Percentiles rank a stretch among this genome's conserved stretches.
These are phyloP conservation scores for Heteropelma amictum DNA, from an alignment of 2,888 invertebrate species.

Conservation along the genomic window DNA sequence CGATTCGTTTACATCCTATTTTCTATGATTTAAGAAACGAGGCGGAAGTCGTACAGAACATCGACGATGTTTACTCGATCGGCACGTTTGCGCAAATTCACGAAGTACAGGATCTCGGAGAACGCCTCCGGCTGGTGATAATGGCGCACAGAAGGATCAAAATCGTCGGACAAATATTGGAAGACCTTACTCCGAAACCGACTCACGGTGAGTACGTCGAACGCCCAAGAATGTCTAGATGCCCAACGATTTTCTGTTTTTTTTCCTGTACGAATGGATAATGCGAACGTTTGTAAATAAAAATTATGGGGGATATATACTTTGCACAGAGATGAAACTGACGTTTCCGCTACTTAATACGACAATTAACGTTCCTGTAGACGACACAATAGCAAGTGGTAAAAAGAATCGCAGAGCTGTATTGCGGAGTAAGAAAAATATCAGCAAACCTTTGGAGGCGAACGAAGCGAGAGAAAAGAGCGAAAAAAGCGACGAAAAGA, in stretches of 20 bases:
- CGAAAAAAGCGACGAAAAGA: slow-evolving; percentile 57
- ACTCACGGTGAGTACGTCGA: slow-evolving; percentile 79
- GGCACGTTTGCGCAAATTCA: slow-evolving; percentile 99
- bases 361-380: slow-evolving; percentile 89
- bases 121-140: slow-evolving; percentile 92
- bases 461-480: slow-evolving; percentile 19
- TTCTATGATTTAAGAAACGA: slow-evolving; percentile 82
- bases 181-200: slow-evolving; percentile 83
- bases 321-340: slow-evolving; percentile 84
- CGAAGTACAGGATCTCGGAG: slow-evolving; percentile 97
- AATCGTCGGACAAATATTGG: slow-evolving; percentile 88
- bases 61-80: slow-evolving; percentile 92
- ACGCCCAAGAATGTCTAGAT: too few species aligned
- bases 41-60: slow-evolving; percentile 88
- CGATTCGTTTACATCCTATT: background rate
- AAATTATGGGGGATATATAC: background rate
- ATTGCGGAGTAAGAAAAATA: slow-evolving; percentile 65
- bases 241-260: background rate
- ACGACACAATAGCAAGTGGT: slow-evolving; percentile 83
- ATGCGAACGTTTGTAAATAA: too few species aligned
- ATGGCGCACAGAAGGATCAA: slow-evolving; percentile 95
- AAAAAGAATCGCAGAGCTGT: slow-evolving; percentile 69
- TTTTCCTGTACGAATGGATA: background rate
- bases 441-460: slow-evolving; percentile 54
- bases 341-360: slow-evolving; percentile 91